Base-by-base conservation (phyloP, 2,797 vertebrate genomes). In the Epinephelus coioides region DNA sequence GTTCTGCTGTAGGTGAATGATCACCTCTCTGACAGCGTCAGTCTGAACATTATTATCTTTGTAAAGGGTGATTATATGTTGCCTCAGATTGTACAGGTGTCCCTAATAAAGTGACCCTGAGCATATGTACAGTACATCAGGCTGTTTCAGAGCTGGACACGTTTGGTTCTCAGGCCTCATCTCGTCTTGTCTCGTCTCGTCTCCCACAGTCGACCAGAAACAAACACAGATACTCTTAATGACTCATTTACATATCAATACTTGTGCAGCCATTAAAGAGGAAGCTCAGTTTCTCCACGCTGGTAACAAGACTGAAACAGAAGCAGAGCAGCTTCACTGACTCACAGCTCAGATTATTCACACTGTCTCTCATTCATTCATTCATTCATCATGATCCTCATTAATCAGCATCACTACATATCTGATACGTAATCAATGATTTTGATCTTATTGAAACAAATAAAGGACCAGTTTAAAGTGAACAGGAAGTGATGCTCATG, bases 171-270 rank as follows among this genome's bases (percentile, higher is more conserved):
- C n/a, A 40, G 0, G 7, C 9, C 30, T 30, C 27, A 5, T 5
- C 5, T 30, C 25, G 25, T 27, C 25, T 27, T 27, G 25, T 27
- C 25, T 27, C 25, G n/a, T n/a, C n/a, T n/a, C n/a, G 25, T 27
- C 2, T 9, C 57, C 49, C 59, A 59, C n/a, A 15, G 14, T 55
- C 12, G 4, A 1, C 40, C 14, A 44, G 59, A 8, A 66, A 50
- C 1, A 4, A 7, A 17, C 3, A 25, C 13, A 18, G 14, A 63
- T 3, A 19, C 5, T 34, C 18, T 30, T 17, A 21, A 51, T 53
- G 73, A 76, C 55, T 68, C 19, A 18, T 67, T 60, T 53, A 11
- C 14, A 34, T 6, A 55, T 19, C 19, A 18, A 17, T 23, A 73
- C 34, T 27, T 72, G 47, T 46, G 47, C n/a, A 23, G 47, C 12